These are phyloP conservation scores for Polylopha cassiicola DNA, from an alignment of 2,888 invertebrate species.

Conservation along the genomic window DNA sequence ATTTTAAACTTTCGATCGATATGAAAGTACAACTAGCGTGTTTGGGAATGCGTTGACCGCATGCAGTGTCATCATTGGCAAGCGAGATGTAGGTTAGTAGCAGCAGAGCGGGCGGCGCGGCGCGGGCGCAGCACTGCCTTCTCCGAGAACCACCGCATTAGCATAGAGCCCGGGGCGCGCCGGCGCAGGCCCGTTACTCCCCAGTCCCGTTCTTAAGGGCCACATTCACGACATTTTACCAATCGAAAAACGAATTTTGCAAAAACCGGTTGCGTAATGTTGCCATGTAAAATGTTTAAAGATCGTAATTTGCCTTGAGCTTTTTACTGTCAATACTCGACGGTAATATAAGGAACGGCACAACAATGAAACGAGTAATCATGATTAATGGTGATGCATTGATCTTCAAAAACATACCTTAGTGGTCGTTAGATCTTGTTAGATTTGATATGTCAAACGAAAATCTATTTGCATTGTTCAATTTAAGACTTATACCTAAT, in stretches of 20 bases:
- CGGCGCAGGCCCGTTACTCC: constrained; percentile 55
- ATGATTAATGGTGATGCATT: constrained; percentile 17
- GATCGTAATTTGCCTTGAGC: no score
- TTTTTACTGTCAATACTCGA: constrained; percentile 4
- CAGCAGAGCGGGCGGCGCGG: constrained; percentile 45
- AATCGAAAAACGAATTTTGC: constrained; percentile 21
- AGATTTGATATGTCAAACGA: no score
- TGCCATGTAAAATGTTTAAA: no score
- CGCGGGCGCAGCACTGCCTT: constrained; percentile 38
- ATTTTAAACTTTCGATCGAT: constrained; percentile 65
- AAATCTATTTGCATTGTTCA: no score
- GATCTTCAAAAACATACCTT: constrained; percentile 13
- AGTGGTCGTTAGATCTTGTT: no score
- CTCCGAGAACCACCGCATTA: constrained; percentile 56
- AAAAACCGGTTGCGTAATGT: not conserved
- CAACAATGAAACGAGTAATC: constrained; percentile 16
- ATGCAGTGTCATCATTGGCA: constrained; percentile 63
- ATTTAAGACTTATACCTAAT: no score
- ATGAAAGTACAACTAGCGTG: constrained; percentile 72
- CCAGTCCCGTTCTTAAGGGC: constrained; percentile 59
- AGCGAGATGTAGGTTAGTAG: constrained; percentile 71
- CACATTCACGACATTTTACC: constrained; percentile 45
- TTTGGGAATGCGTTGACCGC: constrained; percentile 64
- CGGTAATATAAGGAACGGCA: constrained; percentile 1
- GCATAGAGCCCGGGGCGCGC: constrained; percentile 62